Evolutionary conservation across 2,113 vertebrate species (phyloP).

Genomic region (Mesoclemmys tuberculata): DNA sequence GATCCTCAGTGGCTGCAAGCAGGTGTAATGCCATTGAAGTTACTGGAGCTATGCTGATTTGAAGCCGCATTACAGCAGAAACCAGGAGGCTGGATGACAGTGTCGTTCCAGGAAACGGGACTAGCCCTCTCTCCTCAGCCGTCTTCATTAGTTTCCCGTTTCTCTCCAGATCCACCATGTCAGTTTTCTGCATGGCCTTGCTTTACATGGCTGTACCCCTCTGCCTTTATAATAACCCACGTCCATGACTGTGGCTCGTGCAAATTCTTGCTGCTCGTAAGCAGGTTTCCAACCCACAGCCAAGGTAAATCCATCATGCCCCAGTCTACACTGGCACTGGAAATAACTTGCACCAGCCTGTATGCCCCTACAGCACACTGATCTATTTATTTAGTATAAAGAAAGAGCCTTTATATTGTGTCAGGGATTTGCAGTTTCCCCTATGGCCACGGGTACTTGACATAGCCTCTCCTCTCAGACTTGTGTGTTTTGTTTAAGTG

Average conservation of each 20-base stretch:
- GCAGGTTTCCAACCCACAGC: neutral
- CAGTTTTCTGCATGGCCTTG: neutral
- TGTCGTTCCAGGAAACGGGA: neutral
- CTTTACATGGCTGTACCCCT: neutral
- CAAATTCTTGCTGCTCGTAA: neutral
- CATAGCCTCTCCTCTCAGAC: constrained; percentile 53
- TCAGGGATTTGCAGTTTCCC: constrained; percentile 45
- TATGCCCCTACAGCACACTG: neutral
- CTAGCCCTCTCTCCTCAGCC: neutral
- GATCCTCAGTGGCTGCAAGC: neutral
- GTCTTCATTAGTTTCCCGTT: neutral
- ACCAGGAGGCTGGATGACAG: neutral
- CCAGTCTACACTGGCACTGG: neutral
- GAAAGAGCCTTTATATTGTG: neutral
- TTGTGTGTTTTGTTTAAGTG: constrained; percentile 77
- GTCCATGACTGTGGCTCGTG: constrained; percentile 38
- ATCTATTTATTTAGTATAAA: constrained; percentile 9
- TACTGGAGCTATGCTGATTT: neutral
- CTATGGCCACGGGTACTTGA: constrained; percentile 38
- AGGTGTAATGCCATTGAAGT: neutral
- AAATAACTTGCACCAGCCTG: neutral
- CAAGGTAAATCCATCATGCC: constrained; percentile 43
- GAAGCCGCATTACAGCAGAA: neutral
- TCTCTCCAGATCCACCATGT: neutral
- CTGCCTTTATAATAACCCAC: neutral